A percentile compares a stretch with the other conserved stretches of the same genome.
Conservation (phyloP, 2,888 invertebrate genomes). For the Oegoconia quadripuncta region DNA sequence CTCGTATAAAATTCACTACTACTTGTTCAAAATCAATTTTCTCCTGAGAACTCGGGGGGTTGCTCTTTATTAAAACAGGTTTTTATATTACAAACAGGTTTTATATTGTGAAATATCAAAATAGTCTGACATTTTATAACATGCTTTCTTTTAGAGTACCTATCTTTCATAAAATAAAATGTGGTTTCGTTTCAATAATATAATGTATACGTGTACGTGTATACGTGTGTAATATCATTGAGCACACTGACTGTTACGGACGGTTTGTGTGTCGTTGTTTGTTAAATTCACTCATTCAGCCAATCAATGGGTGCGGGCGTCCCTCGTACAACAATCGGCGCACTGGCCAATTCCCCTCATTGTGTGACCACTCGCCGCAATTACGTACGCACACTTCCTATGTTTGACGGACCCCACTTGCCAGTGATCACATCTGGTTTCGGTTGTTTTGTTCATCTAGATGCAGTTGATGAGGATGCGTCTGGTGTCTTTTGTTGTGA, state of each 20-base stretch:
- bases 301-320: slow-evolving; percentile 76
- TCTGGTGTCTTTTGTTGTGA: slow-evolving; percentile 35
- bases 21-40: too few relatives aligned
- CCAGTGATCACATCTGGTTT: slow-evolving; percentile 54
- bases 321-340: slow-evolving; percentile 75
- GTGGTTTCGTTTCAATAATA: not conserved
- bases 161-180: too few relatives aligned
- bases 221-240: slow-evolving; percentile 14
- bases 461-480: slow-evolving; percentile 39
- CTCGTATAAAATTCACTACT: too few relatives aligned
- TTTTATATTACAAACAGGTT: too few relatives aligned
- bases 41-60: too few relatives aligned
- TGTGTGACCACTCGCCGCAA: slow-evolving; percentile 73
- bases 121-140: too few relatives aligned
- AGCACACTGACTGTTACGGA: slow-evolving; percentile 46
- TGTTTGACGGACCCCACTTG: slow-evolving; percentile 51
- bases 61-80: too few relatives aligned
- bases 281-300: slow-evolving; percentile 69
- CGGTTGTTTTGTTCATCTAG: slow-evolving; percentile 37
- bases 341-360: slow-evolving; percentile 75
- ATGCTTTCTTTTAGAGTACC: too few relatives aligned
- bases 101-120: too few relatives aligned
- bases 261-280: slow-evolving; percentile 55
- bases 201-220: not conserved
- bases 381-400: slow-evolving; percentile 74